These are phyloP conservation scores for Pterophyllum scalare DNA, from an alignment of 2,113 vertebrate genomes.

Conservation along the genomic window DNA sequence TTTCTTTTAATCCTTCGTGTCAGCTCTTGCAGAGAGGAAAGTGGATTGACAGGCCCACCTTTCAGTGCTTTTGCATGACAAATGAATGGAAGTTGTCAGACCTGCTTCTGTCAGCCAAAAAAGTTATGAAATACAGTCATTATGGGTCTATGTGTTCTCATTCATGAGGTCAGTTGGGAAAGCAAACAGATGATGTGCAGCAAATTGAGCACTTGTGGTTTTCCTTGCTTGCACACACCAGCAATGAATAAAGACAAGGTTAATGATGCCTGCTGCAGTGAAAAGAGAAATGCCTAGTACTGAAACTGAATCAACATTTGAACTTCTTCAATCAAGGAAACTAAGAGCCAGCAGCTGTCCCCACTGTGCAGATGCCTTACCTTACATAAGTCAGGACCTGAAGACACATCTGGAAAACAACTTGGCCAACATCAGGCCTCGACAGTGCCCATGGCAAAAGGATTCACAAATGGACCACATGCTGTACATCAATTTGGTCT, in stretches of 20 bases:
- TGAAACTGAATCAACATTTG: constrained; percentile 60
- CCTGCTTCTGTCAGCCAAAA: constrained; percentile 19
- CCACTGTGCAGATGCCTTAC: constrained; percentile 46
- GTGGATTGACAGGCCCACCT: constrained; percentile 42
- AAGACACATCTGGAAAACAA: constrained; percentile 71
- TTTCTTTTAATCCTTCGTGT: constrained; percentile 47
- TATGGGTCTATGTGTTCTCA: constrained; percentile 50
- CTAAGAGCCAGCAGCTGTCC: constrained; percentile 36
- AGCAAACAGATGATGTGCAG: constrained; percentile 50
- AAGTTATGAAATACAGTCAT: constrained; percentile 49
- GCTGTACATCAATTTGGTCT: constrained; percentile 54
- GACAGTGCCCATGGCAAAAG: constrained; percentile 31
- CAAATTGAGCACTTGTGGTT: constrained; percentile 4
- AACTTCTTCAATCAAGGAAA: constrained; percentile 60
- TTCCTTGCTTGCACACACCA: not conserved
- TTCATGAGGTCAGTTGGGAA: constrained; percentile 59
- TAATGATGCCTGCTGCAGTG: constrained; percentile 42
- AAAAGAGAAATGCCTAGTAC: constrained; percentile 43
- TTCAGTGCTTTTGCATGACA: constrained; percentile 24
- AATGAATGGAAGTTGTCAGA: constrained; percentile 55
- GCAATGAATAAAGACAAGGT: constrained; percentile 33
- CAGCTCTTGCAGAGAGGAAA: constrained; percentile 31
- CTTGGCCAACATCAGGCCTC: constrained; percentile 45
- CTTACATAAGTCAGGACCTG: constrained; percentile 63
- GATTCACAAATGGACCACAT: constrained; percentile 55